Evolutionary conservation across 2,113 vertebrate genomes (phyloP), one percentile per base, ranked within the genome.

Genomic region (Sebastes fasciatus): DNA sequence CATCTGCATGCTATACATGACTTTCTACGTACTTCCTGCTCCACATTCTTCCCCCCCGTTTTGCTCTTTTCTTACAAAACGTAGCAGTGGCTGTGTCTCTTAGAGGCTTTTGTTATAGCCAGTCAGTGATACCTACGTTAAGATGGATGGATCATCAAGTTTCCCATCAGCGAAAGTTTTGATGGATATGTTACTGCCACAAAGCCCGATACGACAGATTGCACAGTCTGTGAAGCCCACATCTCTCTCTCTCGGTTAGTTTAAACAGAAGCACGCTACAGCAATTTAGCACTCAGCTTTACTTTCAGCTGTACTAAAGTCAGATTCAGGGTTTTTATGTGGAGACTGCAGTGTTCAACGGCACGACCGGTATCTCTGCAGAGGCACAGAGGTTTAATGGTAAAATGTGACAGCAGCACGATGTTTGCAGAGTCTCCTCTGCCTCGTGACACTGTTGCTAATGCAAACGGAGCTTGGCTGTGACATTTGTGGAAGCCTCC

Each of bases 401-500:
- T 67, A 64, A 69, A 34, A 66, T 14, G 77, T 74, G 73, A 46
- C 42, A 70, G 51, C 16, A 49, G 78, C 17, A 64, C 52, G 58
- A 43, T 78, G 87, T 89, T 90, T 90, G 80, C 83, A 42, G 60
- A 87, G 79, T 21, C 77, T 77, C 57, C 19, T 73, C 71, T 69
- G 70, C 80, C 69, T 79, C 21, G 26, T 78, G 76, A 82, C 81
- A 73, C 64, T 63, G 83, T 14, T 70, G 83, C 77, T 84, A 87
- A 89, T 85, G 66, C 76, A 77, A 86, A 90, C 60, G 82, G 72
- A 86, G 85, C 75, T 45, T 23, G 68, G 79, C 62, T 67, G 69
- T 83, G 71, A 86, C 86, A 89, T 91, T 82, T 88, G 80, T 75
- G 65, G 71, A 82, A 70, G 74, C 68, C 77, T 84, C 63, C 23